Evolutionary conservation across 2,797 vertebrate genomes (phyloP).

Genomic region (Xenops minutus): DNA sequence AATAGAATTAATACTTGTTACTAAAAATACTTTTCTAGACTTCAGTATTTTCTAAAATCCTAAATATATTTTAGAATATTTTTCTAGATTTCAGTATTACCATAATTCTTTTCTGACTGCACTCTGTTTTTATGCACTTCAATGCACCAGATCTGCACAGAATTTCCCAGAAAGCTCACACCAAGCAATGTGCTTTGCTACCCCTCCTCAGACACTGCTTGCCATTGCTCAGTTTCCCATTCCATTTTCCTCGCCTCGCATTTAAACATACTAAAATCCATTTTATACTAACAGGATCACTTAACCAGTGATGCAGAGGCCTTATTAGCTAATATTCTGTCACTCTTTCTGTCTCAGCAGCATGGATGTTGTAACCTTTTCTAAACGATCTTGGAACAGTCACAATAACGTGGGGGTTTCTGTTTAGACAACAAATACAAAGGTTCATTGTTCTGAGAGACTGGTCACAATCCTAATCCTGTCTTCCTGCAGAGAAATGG

Average conservation of each 20-base stretch:
- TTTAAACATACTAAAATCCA: neutral
- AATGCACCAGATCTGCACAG: neutral
- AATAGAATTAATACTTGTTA: neutral
- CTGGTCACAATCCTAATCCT: neutral
- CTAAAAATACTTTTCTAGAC: neutral
- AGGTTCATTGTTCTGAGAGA: neutral
- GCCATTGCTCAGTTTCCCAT: neutral
- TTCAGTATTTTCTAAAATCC: neutral
- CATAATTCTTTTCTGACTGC: neutral
- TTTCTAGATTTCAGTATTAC: neutral
- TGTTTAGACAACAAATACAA: neutral
- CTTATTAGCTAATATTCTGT: neutral
- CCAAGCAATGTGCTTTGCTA: neutral
- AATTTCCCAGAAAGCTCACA: neutral
- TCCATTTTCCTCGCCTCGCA: neutral
- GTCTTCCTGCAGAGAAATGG: conserved; percentile 70
- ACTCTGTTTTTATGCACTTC: neutral
- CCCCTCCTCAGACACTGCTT: neutral
- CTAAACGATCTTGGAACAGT: neutral
- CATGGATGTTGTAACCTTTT: neutral
- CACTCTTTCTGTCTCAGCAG: neutral
- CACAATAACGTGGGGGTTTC: neutral
- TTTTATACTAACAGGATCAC: neutral
- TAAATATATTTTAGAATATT: neutral
- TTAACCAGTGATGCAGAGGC: neutral